Base-by-base conservation (phyloP, 2,888 invertebrate species). In the Parapristionchus giblindavisi region DNA sequence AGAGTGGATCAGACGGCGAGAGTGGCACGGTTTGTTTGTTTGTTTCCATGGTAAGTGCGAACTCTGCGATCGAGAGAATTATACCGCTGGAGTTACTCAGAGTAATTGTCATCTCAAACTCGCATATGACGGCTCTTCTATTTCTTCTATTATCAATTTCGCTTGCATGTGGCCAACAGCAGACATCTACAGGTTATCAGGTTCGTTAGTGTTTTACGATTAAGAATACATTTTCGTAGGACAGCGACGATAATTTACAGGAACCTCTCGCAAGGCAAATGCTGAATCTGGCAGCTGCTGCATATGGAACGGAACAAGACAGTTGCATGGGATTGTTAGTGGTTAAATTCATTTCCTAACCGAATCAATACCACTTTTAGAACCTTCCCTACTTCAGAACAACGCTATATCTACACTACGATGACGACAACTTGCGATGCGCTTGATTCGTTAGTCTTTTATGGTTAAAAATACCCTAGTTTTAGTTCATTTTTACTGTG, bases 261-360 rank as follows among this genome's bases (percentile, higher is more conserved):
- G 71, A 71, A 43, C 27, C n/a, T 17, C 58, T 71, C 1, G 71
- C 71, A 0, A n/a, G 71, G 21, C 11, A 29, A 8, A 73, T 85
- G 65, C 75, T 83, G 3, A 82, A 80, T 29, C 72, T 85, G 56
- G 80, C 85, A 0, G 84, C 84, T 1, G 85, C 84, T 0, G 82
- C 85, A 0, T 85, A 85, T 77, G 71, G 71, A 58, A 71, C 54
- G 21, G 6, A 43, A 5, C 48, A 71, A 29, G 56, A 58, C 11
- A 38, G 32, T 17, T 71, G 71, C 36, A 58, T 71, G n/a, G n/a
- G n/a, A n/a, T n/a, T n/a, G n/a, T n/a, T n/a, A n/a, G n/a, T n/a
- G n/a, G n/a, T n/a, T n/a, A n/a, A n/a, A n/a, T n/a, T n/a, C n/a
- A n/a, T n/a, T n/a, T n/a, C n/a, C n/a, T n/a, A n/a, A n/a, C n/a